Percentiles rank a stretch among this genome's conserved stretches.
Conservation (phyloP, 53 echinoderm and acorn worm genomes). For the Echinarachnius parma region DNA sequence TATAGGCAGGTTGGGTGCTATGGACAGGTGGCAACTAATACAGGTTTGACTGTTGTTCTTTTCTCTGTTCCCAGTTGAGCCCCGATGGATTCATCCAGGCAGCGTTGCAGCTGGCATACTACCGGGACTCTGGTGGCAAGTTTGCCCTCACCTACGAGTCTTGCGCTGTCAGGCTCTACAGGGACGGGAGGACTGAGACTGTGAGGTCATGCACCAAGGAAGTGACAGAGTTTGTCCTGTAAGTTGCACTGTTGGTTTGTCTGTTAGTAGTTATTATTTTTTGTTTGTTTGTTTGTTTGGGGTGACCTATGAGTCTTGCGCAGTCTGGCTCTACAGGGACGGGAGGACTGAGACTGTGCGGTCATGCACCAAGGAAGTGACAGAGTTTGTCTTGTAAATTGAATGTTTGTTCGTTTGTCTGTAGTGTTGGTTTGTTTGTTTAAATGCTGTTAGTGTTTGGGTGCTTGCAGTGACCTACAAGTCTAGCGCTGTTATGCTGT, state of each 20-base stretch:
- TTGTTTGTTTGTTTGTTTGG: no score
- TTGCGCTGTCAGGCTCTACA: conserved; percentile 72
- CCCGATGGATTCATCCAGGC: conserved; percentile 82
- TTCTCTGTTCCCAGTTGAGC: conserved; percentile 69
- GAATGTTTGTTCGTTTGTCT: background rate
- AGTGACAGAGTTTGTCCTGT: conserved; percentile 60
- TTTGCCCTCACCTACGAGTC: conserved; percentile 84
- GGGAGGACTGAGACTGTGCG: conserved; percentile 81
- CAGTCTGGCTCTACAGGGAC: conserved; percentile 67
- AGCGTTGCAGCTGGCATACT: conserved; percentile 73
- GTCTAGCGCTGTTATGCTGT: no score
- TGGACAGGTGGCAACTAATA: no score
- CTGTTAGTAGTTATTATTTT: background rate
- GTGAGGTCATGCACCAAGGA: conserved; percentile 73
- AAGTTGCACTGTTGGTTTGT: conserved; percentile 21
- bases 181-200: conserved; percentile 72
- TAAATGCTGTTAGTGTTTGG: background rate
- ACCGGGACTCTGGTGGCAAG: conserved; percentile 57
- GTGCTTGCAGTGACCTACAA: background rate
- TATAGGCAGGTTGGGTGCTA: no score
- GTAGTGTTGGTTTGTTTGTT: no score
- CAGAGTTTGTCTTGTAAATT: conserved; percentile 63
- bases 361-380: conserved; percentile 62
- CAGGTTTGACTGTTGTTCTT: no score
- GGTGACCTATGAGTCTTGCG: conserved; percentile 75